Evolutionary conservation across 1,140 invertebrate species (phyloP).

Genomic region (Eriocheir sinensis): DNA sequence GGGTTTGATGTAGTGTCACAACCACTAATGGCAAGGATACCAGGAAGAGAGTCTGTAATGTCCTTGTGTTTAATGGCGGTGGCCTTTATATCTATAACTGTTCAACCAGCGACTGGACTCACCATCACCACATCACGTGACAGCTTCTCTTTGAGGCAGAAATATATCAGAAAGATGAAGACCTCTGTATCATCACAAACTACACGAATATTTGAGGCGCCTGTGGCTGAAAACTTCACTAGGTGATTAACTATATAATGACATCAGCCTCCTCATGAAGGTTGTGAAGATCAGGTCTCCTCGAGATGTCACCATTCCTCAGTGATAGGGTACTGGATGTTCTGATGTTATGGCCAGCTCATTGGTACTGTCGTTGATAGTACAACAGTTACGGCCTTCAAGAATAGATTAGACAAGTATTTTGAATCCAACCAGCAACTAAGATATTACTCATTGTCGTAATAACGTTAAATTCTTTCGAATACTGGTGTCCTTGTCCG

Average conservation of each 20-base stretch:
- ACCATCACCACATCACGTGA: neutral
- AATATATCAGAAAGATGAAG: slow-evolving; percentile 34
- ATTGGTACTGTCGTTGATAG: too few relatives aligned
- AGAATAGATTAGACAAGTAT: too few relatives aligned
- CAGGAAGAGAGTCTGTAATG: neutral
- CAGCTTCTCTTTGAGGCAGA: slow-evolving; percentile 19
- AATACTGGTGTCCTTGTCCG: too few relatives aligned
- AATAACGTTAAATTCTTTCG: too few relatives aligned
- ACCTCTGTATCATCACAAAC: slow-evolving; percentile 46
- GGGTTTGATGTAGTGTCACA: slow-evolving; percentile 24
- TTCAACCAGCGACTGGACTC: neutral
- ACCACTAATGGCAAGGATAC: slow-evolving; percentile 13
- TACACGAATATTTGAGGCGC: slow-evolving; percentile 27
- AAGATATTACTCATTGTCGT: too few relatives aligned
- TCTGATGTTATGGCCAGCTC: too few relatives aligned
- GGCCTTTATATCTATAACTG: slow-evolving; percentile 16
- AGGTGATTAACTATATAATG: neutral
- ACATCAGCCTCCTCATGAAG: neutral
- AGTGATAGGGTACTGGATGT: too few relatives aligned
- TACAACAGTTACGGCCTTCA: too few relatives aligned
- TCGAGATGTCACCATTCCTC: too few relatives aligned
- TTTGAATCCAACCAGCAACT: too few relatives aligned
- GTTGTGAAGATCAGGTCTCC: neutral
- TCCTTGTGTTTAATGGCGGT: slow-evolving; percentile 16
- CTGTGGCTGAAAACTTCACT: neutral